phyloP scores from a whole-genome alignment of 2,797 vertebrate genomes.

The Chrysocyon brachyurus region DNA sequence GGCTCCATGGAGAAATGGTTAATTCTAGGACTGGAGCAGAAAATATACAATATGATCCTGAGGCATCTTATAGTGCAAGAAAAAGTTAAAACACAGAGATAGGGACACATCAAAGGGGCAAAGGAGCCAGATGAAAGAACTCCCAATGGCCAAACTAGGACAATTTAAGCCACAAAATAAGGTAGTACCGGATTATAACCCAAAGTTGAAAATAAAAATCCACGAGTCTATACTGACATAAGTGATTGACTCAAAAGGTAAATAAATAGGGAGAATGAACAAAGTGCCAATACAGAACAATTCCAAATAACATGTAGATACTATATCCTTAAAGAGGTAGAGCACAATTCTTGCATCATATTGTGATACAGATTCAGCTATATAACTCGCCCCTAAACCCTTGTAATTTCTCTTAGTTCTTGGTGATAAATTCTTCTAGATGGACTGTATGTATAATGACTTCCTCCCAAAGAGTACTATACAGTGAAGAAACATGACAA shows the following conservation, averaged over 20 bases:
- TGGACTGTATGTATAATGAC: neutral
- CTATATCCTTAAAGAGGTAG: neutral
- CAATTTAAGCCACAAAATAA: neutral
- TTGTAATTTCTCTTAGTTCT: neutral
- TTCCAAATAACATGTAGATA: neutral
- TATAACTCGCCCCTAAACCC: neutral
- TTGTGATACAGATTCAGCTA: neutral
- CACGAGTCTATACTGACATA: neutral
- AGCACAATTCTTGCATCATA: neutral
- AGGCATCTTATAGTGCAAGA: neutral
- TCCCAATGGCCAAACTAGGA: neutral
- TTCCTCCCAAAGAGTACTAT: neutral
- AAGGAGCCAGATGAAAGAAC: neutral
- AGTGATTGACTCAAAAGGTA: neutral
- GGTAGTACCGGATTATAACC: conserved; percentile 9
- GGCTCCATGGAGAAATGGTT: neutral
- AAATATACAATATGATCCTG: neutral
- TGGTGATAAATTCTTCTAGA: neutral
- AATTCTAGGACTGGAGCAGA: neutral
- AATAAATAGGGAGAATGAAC: neutral
- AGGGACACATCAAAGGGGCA: neutral
- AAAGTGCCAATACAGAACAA: neutral
- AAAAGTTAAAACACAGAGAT: neutral
- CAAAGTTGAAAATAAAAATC: neutral
- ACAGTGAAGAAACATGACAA: neutral